Evolutionary conservation across 2,113 vertebrate species (phyloP), one percentile per base, ranked within the genome.

Genomic region (Semnopithecus entellus): DNA sequence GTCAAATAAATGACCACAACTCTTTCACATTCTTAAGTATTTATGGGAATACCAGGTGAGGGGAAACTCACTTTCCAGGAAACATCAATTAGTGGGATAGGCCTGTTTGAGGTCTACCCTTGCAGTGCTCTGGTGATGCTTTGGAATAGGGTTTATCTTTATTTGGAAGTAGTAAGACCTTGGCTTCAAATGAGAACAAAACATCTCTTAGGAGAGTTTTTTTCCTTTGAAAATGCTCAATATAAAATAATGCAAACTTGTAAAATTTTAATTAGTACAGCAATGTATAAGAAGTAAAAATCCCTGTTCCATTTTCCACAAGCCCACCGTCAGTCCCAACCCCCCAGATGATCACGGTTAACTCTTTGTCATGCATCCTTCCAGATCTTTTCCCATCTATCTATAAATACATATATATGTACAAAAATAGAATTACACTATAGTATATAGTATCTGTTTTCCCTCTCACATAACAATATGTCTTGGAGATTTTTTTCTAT

Each of bases 171-270:
- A 68, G 27, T 79, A 87, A 86, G 25, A 66, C 23, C 57, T 91
- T 91, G 73, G 32, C 38, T 93, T 97, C 8, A 55, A 82, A 38
- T 88, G 72, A 17, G 68, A 95, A 92, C 6, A 95, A 88, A 89
- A 17, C 8, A 80, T 93, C 32, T 80, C 45, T 83, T 61, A 90
- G 18, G 5, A 86, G 45, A 61, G 6, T 61, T 61, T 91, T 61
- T 73, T 25, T 4, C 16, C 18, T 55, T 85, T 55, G 16, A 57
- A 90, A 94, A 72, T 91, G 22, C 32, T 87, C n/a, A n/a, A 17
- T 76, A 80, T 94, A 88, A 88, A 88, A 85, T 59, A 88, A 83
- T 61, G 9, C 22, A 94, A 92, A 90, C 16, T 59, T 86, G 1
- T 66, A 72, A 73, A 61, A 59, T 66, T 50, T 90, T 5, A 87